Evolutionary conservation across 2,797 vertebrate species (phyloP), one percentile per base, ranked within the genome.

Genomic region (Parambassis ranga): DNA sequence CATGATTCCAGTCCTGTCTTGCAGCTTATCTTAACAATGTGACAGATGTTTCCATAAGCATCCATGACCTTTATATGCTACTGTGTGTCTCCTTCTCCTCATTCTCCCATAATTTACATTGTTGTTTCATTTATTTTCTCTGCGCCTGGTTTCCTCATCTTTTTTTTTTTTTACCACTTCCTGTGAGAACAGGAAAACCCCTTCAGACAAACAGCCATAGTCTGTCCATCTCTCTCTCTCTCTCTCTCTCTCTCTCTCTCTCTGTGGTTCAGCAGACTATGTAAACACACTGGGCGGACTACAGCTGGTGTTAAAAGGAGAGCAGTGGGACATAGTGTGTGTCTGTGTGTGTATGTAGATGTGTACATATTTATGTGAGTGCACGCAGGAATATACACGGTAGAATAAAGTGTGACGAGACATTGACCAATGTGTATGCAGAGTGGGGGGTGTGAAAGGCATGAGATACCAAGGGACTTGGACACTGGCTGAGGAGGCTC

Each of bases 181-280:
- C 85, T 85, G 48, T 61, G 58, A 75, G 79, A 82, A 51, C 69
- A 86, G 85, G 82, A 89, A 86, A 87, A 69, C 75, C 80, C 84
- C 77, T 70, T 79, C 43, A 68, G 69, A 81, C 65, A 67, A 78
- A 74, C 65, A 71, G 60, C 65, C 28, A n/a, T 22, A 33, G 51
- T 68, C 61, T 23, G 30, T 68, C 71, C 61, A 68, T 79, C 70
- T 73, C 84, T 73, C 77, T 72, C 71, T n/a, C 57, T 19, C 55
- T 24, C 36, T 30, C 53, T 19, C 36, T 64, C 51, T 56, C 53
- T 28, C 63, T 16, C 49, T 63, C 50, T 55, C 51, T 50, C 24
- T 4, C 65, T 64, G 78, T 63, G 65, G 69, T 86, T 79, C 82
- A 86, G 63, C 61, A 63, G 76, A 47, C 84, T 83, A 63, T 83